Base-by-base conservation (phyloP, 2,797 vertebrate genomes). In the Sylvilagus floridanus region DNA sequence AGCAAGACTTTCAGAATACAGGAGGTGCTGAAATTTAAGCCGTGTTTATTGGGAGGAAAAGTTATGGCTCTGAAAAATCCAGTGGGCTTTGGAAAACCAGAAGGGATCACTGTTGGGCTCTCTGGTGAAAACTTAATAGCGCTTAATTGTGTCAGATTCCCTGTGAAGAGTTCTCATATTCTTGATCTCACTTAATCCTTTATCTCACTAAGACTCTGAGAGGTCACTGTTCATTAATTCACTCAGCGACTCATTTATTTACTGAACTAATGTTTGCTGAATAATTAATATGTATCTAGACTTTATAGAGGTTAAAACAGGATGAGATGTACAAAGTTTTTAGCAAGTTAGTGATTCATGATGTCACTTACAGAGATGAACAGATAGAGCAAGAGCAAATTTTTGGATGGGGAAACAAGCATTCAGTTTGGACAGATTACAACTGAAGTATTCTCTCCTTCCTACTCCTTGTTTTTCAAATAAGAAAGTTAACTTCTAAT, bases 1-100 rank as follows among this genome's bases (percentile, higher is more conserved):
- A 54, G 22, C 50, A 90, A 93, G 87, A 79, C 37, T 66, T 30
- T 71, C 42, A 35, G n/a, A 63, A 66, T 50, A 91, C 47, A 83
- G 7, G 57, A 90, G 54, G 14, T 35, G 47, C 24, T 93, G 52
- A 90, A 73, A 68, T 37, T 65, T 57, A 63, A 89, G 54, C 52
- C 75, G 22, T 63, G 14, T 79, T 76, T 69, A 62, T 60, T 65
- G n/a, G 60, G 47, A 87, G 75, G 35, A 71, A 71, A 81, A 72
- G 17, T 65, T 32, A 37, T 76, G 47, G 73, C 42, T 1, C 21
- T 75, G 60, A 89, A 75, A 57, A 84, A 81, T 90, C n/a, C 14
- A 77, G 12, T 28, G 50, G n/a, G 22, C 35, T 72, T 52, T 57
- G 32, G 30, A 19, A 76, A 79, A 13, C 19, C 72, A 72, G 28